phyloP scores from a whole-genome alignment of 2,888 invertebrate genomes.

The Hypena proboscidalis region DNA sequence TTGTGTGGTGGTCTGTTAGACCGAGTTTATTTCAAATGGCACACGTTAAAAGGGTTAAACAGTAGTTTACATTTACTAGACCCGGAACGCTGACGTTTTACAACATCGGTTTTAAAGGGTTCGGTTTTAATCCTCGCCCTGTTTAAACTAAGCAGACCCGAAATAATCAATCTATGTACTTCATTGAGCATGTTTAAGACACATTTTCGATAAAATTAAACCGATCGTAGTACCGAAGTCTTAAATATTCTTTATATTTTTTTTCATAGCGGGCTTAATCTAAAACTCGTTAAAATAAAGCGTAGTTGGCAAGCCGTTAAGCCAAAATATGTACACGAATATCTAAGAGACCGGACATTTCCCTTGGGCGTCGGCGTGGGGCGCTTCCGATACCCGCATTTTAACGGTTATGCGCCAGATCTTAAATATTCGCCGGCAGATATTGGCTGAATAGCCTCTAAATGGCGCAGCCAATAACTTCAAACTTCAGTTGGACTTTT shows the following conservation, averaged over 20 bases:
- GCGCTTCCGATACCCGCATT: slow-evolving; percentile 28
- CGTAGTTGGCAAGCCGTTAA: slow-evolving; percentile 11
- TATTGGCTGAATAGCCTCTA: slow-evolving; percentile 25
- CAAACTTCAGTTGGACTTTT: slow-evolving; percentile 14
- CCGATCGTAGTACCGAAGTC: not conserved
- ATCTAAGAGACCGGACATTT: slow-evolving; percentile 25
- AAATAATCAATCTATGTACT: slow-evolving; percentile 1
- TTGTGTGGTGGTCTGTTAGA: not conserved
- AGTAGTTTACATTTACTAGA: not conserved
- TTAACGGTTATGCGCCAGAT: slow-evolving; percentile 28
- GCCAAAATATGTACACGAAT: slow-evolving; percentile 24
- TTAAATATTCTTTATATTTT: not conserved
- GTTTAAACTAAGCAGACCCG: not conserved
- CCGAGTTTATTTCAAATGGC: not conserved
- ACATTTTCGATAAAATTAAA: not conserved
- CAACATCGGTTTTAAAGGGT: not conserved
- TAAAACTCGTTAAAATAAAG: slow-evolving; percentile 22
- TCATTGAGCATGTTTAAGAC: not conserved
- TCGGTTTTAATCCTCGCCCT: too few species aligned
- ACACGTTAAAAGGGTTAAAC: not conserved
- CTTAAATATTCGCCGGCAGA: slow-evolving; percentile 35
- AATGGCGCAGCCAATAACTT: slow-evolving; percentile 24
- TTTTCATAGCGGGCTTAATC: not conserved
- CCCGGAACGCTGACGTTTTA: not conserved
- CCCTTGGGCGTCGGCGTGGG: slow-evolving; percentile 13